Evolutionary conservation across 2,113 vertebrate genomes (phyloP).

Genomic region (Neodontobutis hainanensis): DNA sequence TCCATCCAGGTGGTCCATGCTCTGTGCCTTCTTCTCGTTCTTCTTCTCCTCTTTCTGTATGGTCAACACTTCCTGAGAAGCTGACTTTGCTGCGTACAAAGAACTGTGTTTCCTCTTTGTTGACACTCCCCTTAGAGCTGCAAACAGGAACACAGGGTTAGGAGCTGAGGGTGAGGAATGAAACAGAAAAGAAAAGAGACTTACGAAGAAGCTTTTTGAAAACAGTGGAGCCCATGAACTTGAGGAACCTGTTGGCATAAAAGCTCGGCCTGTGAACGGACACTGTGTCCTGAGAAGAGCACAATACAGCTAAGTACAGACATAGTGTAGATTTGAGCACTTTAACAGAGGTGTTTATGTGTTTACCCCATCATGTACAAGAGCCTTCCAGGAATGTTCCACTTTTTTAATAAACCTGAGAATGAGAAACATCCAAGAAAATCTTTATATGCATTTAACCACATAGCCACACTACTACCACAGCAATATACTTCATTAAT

Average conservation of each 20-base stretch:
- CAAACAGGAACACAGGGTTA: neutral
- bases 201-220: slow-evolving; percentile 92
- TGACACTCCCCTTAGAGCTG: slow-evolving; percentile 87
- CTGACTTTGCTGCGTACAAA: slow-evolving; percentile 81
- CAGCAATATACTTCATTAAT: too few species aligned
- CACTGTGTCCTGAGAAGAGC: slow-evolving; percentile 84
- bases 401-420: slow-evolving; percentile 94
- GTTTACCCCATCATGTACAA: slow-evolving; percentile 91
- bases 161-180: neutral
- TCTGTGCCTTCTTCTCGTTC: slow-evolving; percentile 85
- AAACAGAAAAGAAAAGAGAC: slow-evolving; percentile 28
- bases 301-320: neutral
- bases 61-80: slow-evolving; percentile 88
- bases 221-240: slow-evolving; percentile 92
- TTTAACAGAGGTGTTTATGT: slow-evolving; percentile 31
- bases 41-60: slow-evolving; percentile 77
- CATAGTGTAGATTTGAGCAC: too few species aligned
- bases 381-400: slow-evolving; percentile 98
- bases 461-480: neutral
- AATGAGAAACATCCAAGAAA: neutral
- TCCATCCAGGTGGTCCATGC: slow-evolving; percentile 89
- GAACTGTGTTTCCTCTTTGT: slow-evolving; percentile 88
- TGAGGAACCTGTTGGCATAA: slow-evolving; percentile 94
- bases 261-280: slow-evolving; percentile 94
- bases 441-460: neutral